Percentiles rank a stretch among this genome's conserved stretches.
Evolutionary conservation across 1,140 invertebrate species (phyloP).

Genomic region (Lerema accius): DNA sequence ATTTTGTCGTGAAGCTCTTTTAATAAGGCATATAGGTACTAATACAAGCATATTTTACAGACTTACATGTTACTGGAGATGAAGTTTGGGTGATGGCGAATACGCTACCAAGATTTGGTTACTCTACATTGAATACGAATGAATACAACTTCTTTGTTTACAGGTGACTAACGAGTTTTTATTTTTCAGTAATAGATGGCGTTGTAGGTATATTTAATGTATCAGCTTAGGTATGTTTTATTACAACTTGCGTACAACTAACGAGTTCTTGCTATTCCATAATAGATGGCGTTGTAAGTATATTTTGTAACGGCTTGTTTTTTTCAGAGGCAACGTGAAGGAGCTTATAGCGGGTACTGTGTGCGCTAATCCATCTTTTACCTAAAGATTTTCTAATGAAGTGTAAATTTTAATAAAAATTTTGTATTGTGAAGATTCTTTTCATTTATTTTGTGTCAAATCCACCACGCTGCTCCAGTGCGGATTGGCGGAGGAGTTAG

Average conservation of each 20-base stretch:
- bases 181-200: not conserved
- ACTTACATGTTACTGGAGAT: slow-evolving; percentile 80
- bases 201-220: not conserved
- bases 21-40: too few species aligned
- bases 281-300: not conserved
- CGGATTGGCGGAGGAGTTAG: too few species aligned
- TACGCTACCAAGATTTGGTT: slow-evolving; percentile 84
- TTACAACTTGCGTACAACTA: too few species aligned
- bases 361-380: slow-evolving; percentile 11
- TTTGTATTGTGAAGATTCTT: too few species aligned
- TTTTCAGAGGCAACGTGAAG: slow-evolving; percentile 39
- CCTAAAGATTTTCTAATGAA: not conserved
- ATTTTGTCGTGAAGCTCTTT: too few species aligned
- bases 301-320: too few species aligned
- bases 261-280: not conserved
- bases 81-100: slow-evolving; percentile 85
- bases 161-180: slow-evolving; percentile 47
- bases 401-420: not conserved
- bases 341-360: slow-evolving; percentile 39
- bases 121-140: slow-evolving; percentile 82
- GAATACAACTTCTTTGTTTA: slow-evolving; percentile 84
- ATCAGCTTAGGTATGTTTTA: too few species aligned
- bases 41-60: too few species aligned
- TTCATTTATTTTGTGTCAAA: not conserved
- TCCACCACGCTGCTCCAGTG: too few species aligned